Evolutionary conservation across 1,140 invertebrate species (phyloP), one percentile per base, ranked within the genome.

Genomic region (Ganaspis sp.): DNA sequence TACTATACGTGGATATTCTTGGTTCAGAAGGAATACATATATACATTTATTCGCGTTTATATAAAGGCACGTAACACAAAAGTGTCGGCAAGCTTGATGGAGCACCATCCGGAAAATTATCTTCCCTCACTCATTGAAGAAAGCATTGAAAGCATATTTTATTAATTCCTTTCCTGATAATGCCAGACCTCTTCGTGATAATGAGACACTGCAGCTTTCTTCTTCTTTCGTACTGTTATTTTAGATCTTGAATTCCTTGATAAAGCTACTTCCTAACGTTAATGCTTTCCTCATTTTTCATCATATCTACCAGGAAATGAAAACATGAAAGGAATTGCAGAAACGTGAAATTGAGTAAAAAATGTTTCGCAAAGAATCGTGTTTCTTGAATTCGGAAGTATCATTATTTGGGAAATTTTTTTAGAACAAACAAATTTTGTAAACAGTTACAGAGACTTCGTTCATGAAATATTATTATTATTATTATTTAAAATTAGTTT

Each of bases 101-200:
- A 64, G 58, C 15, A 64, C 58, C 58, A 29, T 64, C 58, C 58
- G 58, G 58, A 29, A 34, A 29, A 64, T 64, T 64, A 64, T 64
- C 58, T 64, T 29, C 23, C 58, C 4, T 26, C 45, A 49, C 58
- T 26, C 15, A 34, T 26, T 15, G 23, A 64, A n/a, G 12, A 15
- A 64, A 64, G 9, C 58, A 29, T 64, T 29, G 58, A 29, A 64
- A 26, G 26, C 58, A 64, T 29, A 23, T 64, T 64, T 64, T 34
- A 64, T 64, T 64, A 64, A 64, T 64, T 64, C 23, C 58, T 64
- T 29, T n/a, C 8, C 58, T 29, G 58, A 64, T 64, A 64, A 64
- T 64, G 58, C 12, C 58, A 64, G 26, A 64, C 58, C 9, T n/a
- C 23, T 29, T 29, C 5, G 58, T 64, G 26, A 29, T 64, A 64